Base-by-base conservation (phyloP, 2,113 vertebrate species). In the Mionectes macconnelli region DNA sequence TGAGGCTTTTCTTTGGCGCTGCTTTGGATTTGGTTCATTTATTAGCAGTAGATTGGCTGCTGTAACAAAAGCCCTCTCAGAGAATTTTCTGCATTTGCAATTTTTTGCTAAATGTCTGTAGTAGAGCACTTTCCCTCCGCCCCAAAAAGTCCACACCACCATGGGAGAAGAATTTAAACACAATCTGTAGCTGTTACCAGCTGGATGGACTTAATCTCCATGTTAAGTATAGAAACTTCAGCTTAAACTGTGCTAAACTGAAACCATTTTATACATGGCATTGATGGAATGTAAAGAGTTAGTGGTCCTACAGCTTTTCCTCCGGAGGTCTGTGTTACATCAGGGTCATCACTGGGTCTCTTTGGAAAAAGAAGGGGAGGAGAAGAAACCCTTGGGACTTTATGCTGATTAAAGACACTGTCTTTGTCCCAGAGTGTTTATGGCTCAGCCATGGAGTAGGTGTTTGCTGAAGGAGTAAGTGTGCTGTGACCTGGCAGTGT, bases 391-490 rank as follows among this genome's bases (percentile, higher is more conserved):
- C 14, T 22, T 70, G 64, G 21, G 53, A 91, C 24, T 15, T 91
- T 17, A 2, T 11, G 39, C 10, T 86, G 42, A 28, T 50, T 52
- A 35, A 80, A 81, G 30, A 23, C 18, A 14, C 20, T 15, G 4
- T 14, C 70, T 74, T 62, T 86, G 37, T 57, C 91, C 69, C 30
- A 11, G 45, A 13, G 50, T 69, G 72, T 50, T 96, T n/a, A 17
- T 37, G 68, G 79, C 44, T 88, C 37, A 57, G 42, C 59, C 30
- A 4, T 0, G 33, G 85, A 55, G 53, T 13, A 57, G 50, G 30
- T 86, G 76, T 83, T 82, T 78, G 77, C 77, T 93, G 90, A 82
- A 35, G 24, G 50, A 86, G 35, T 87, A 35, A 85, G 39, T 24
- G 68, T 49, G 73, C 83, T 69, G 67, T 77, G 94, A 86, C 64